Evolutionary conservation across 1,140 invertebrate genomes (phyloP).

Genomic region (Aleiodes sp.): DNA sequence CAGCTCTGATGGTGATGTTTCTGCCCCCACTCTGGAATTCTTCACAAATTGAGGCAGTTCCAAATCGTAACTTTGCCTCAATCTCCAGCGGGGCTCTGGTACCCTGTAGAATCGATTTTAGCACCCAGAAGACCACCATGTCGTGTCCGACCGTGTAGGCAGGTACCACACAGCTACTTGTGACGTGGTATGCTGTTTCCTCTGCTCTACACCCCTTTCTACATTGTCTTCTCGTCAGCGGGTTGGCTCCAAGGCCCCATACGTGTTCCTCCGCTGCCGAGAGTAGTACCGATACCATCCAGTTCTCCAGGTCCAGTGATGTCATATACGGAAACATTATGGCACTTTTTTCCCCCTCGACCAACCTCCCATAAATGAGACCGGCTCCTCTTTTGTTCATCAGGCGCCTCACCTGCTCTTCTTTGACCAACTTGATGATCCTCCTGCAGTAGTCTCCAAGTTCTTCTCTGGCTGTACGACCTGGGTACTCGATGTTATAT

Average conservation of each 20-base stretch:
- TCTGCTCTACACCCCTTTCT: background rate
- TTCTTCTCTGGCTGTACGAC: too few relatives aligned
- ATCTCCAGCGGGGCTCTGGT: background rate
- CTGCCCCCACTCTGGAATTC: too few relatives aligned
- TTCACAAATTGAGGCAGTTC: too few relatives aligned
- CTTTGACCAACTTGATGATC: too few relatives aligned
- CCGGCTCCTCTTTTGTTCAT: background rate
- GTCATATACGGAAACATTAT: background rate
- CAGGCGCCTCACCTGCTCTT: background rate
- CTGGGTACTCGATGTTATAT: too few relatives aligned
- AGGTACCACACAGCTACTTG: background rate
- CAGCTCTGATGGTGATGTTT: too few relatives aligned
- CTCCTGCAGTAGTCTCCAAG: too few relatives aligned
- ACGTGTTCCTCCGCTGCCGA: background rate
- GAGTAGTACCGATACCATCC: background rate
- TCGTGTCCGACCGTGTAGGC: background rate
- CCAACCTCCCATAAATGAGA: background rate
- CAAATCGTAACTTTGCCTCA: too few relatives aligned
- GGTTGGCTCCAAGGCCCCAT: background rate
- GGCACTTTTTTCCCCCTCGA: background rate
- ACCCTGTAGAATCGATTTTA: background rate
- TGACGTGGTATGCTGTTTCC: background rate
- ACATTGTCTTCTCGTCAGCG: background rate
- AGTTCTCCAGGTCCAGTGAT: background rate
- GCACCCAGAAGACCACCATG: background rate